Percentiles rank a stretch among this genome's conserved stretches.
Evolutionary conservation across 2,113 vertebrate species (phyloP).

Genomic region (Pangasianodon hypophthalmus): DNA sequence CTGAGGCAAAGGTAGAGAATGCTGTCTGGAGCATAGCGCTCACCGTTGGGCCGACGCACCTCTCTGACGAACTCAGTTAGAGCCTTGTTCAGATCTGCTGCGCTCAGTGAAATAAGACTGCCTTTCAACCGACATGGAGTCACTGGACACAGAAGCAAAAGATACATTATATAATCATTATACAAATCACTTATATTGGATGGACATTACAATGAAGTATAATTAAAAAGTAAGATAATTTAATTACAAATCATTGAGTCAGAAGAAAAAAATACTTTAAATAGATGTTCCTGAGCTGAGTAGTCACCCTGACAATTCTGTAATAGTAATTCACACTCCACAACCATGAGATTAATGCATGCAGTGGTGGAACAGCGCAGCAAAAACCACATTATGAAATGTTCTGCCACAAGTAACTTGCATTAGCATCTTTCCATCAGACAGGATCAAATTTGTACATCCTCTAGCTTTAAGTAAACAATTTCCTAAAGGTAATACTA

Average conservation of each 20-base stretch:
- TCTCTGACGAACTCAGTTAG: conserved; percentile 89
- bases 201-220: not conserved
- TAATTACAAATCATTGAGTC: not conserved
- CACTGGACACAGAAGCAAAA: conserved; percentile 56
- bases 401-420: not conserved
- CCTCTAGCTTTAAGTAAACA: not conserved
- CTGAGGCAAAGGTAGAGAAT: conserved; percentile 96
- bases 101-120: conserved; percentile 82
- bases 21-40: conserved; percentile 93
- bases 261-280: not conserved
- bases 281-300: not conserved
- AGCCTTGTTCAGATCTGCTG: conserved; percentile 81
- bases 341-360: not conserved
- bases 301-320: not conserved
- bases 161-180: not conserved
- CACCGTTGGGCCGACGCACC: conserved; percentile 87
- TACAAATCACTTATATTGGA: not conserved
- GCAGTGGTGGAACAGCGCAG: too few species aligned
- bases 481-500: not conserved
- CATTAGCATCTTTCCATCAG: not conserved
- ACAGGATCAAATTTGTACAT: not conserved
- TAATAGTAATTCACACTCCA: not conserved
- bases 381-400: too few species aligned
- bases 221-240: not conserved
- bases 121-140: conserved; percentile 82